Percentiles rank a stretch among this genome's conserved stretches.
Conservation (phyloP, 1,140 invertebrate species). For the Megalopta genalis region DNA sequence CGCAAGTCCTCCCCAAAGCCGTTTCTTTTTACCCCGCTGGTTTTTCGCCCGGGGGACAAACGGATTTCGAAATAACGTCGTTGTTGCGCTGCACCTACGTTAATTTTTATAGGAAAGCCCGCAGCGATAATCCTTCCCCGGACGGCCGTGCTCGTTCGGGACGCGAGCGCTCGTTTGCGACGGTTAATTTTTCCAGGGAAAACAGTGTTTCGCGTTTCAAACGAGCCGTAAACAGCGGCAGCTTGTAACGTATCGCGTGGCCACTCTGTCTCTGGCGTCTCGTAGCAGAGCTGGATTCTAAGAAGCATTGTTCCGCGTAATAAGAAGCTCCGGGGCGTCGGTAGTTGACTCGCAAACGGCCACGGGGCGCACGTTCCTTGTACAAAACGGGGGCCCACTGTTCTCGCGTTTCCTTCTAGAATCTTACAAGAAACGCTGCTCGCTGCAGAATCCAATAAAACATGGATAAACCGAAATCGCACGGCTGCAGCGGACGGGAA, state of each 20-base stretch:
- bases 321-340: slow-evolving; percentile 3
- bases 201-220: background rate
- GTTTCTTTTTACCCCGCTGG: background rate
- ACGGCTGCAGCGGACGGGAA: no score
- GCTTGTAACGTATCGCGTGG: background rate
- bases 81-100: background rate
- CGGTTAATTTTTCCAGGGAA: background rate
- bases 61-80: no score
- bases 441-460: no score
- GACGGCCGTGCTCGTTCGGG: no score
- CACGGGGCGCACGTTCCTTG: no score
- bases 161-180: background rate
- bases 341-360: background rate
- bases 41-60: background rate
- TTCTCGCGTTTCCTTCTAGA: no score
- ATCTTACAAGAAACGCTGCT: no score
- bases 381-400: no score
- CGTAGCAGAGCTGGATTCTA: background rate
- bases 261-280: background rate
- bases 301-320: slow-evolving; percentile 19
- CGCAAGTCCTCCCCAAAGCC: background rate
- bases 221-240: no score
- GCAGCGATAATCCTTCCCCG: background rate
- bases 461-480: no score
- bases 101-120: background rate